Evolutionary conservation across 1,140 invertebrate species (phyloP), one percentile per base, ranked within the genome.

Genomic region (Streblospio benedicti): DNA sequence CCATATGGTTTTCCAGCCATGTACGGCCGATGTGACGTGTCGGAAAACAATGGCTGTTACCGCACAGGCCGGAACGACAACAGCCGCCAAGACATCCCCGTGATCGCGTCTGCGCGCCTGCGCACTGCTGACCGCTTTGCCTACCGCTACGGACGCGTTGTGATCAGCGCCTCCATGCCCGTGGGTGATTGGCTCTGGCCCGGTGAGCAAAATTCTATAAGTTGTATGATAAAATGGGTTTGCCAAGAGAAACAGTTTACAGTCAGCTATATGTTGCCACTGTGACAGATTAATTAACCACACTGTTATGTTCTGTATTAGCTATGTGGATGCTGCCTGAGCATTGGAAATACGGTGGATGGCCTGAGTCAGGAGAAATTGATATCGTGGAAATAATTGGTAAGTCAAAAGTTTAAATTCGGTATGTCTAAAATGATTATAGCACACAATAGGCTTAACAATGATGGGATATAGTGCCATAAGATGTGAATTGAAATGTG

Each of bases 111-210:
- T 0, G 84, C 83, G 14, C 80, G 83, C 63, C 69, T 90, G 9
- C 81, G 82, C n/a, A 87, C 86, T 0, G 82, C 81, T 60, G 73
- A 83, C 16, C 75, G 74, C 20, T 88, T 88, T 64, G 76, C 72
- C 60, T 87, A 87, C 70, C 82, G 81, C 62, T 88, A 84, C 65
- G 87, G 87, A 16, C 80, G 78, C 67, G 78, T 88, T 25, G 86
- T 88, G 70, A 79, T 88, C 5, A 76, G 81, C 6, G 86, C 86
- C 0, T 87, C 85, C 71, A 69, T 88, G 62, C 86, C 87, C 0
- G 73, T 79, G 66, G 87, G 86, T 31, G 84, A 86, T 71, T 89
- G 87, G 86, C 63, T 89, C 2, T 84, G 85, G 80, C 86, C 87
- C 18, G 44, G 44, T 47, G n/a, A n/a, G n/a, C n/a, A 47, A n/a